A percentile compares a stretch with the other conserved stretches of the same genome.
Evolutionary conservation across 2,113 vertebrate species (phyloP).

Genomic region (Plectropomus leopardus): DNA sequence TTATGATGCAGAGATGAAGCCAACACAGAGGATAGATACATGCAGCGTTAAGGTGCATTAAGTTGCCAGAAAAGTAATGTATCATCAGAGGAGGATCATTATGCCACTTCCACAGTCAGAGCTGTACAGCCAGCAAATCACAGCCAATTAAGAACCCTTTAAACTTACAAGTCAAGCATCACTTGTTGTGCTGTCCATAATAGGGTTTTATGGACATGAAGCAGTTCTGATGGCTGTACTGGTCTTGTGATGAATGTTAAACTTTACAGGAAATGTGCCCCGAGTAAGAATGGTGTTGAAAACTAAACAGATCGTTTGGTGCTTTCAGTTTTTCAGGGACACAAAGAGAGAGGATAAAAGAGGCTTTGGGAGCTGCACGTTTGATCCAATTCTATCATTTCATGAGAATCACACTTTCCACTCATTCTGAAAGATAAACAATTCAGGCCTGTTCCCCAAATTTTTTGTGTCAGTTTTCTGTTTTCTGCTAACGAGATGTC

Average conservation of each 20-base stretch:
- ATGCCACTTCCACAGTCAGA: slow-evolving; percentile 46
- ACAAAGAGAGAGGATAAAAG: slow-evolving; percentile 19
- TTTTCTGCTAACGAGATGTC: slow-evolving; percentile 86
- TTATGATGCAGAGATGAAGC: slow-evolving; percentile 22
- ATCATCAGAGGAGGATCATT: slow-evolving; percentile 66
- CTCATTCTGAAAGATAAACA: slow-evolving; percentile 78
- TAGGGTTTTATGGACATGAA: slow-evolving; percentile 78
- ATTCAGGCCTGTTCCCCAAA: slow-evolving; percentile 74
- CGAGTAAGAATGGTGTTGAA: slow-evolving; percentile 41
- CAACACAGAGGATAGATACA: slow-evolving; percentile 42
- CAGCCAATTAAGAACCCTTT: slow-evolving; percentile 80
- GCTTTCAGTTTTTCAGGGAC: slow-evolving; percentile 37
- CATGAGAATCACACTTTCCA: slow-evolving; percentile 76
- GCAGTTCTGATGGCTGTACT: slow-evolving; percentile 65
- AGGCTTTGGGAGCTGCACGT: slow-evolving; percentile 28
- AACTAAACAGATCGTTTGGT: slow-evolving; percentile 46
- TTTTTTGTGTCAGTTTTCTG: slow-evolving; percentile 85
- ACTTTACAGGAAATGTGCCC: slow-evolving; percentile 63
- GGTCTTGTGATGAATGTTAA: slow-evolving; percentile 68
- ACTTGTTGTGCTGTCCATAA: slow-evolving; percentile 79
- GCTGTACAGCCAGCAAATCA: slow-evolving; percentile 70
- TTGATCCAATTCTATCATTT: slow-evolving; percentile 74
- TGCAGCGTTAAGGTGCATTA: slow-evolving; percentile 52
- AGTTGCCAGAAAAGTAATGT: slow-evolving; percentile 65
- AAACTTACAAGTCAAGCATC: slow-evolving; percentile 81